These are phyloP conservation scores for Catalaphyllia jardinei DNA, from an alignment of 64 coral and sea anemone genomes.

Conservation along the genomic window DNA sequence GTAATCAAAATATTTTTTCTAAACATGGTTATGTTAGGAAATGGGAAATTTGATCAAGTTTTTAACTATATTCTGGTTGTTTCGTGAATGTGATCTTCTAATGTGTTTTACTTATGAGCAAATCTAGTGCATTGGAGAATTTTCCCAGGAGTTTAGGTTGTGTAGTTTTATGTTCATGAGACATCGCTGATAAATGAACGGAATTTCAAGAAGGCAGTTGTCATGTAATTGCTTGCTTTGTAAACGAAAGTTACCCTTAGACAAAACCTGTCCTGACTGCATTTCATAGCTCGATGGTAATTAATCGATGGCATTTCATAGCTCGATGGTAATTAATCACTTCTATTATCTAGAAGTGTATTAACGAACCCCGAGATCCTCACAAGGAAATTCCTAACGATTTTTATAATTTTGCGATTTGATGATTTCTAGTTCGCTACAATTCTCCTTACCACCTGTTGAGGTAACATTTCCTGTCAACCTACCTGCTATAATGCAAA, in stretches of 20 bases:
- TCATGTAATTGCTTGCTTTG: neutral
- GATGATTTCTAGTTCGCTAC: neutral
- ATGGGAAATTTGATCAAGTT: neutral
- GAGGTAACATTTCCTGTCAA: neutral
- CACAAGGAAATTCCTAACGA: neutral
- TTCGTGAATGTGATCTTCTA: no score
- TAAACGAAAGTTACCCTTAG: neutral
- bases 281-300: neutral
- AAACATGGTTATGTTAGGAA: neutral
- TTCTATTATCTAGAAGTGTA: neutral
- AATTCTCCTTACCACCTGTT: constrained; percentile 13
- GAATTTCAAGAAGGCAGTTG: neutral
- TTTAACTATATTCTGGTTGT: no score
- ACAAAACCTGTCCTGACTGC: no score
- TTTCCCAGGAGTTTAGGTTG: neutral
- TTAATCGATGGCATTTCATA: neutral
- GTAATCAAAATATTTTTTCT: neutral
- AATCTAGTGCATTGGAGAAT: neutral
- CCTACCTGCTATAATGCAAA: neutral
- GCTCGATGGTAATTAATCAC: neutral
- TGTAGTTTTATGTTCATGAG: neutral
- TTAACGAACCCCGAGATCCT: neutral
- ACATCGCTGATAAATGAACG: no score
- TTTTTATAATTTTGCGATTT: neutral
- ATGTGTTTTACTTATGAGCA: no score